Evolutionary conservation across 2,888 invertebrate genomes (phyloP).

Genomic region (Megamerina dolium): DNA sequence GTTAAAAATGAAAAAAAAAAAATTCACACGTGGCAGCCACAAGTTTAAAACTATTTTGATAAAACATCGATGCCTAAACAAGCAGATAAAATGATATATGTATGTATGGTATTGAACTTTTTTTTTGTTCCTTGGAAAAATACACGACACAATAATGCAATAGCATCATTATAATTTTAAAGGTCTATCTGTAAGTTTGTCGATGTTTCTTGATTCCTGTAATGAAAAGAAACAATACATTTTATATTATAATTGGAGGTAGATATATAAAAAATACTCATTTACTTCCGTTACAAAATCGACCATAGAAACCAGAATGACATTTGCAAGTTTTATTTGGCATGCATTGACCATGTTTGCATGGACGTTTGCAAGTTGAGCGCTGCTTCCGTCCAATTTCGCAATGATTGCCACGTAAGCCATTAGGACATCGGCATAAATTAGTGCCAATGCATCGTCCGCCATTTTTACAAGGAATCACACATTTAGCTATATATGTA

Average conservation of each 20-base stretch:
- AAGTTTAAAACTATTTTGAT: too few relatives aligned
- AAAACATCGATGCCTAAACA: too few relatives aligned
- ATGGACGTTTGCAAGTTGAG: conserved; percentile 67
- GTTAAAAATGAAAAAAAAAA: too few relatives aligned
- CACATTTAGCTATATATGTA: conserved; percentile 65
- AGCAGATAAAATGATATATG: too few relatives aligned
- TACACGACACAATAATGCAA: too few relatives aligned
- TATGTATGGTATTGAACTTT: too few relatives aligned
- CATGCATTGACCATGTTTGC: conserved; percentile 72
- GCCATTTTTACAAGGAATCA: conserved; percentile 85
- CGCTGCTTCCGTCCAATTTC: conserved; percentile 75
- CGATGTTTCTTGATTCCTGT: conserved; percentile 31
- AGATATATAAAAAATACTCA: conserved; percentile 1
- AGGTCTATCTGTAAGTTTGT: conserved; percentile 22
- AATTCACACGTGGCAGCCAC: too few relatives aligned
- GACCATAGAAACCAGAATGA: conserved; percentile 76
- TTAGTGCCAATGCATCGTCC: conserved; percentile 85
- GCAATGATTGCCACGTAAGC: conserved; percentile 83
- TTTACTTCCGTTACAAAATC: conserved; percentile 72
- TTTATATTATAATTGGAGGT: neutral
- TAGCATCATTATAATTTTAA: too few relatives aligned
- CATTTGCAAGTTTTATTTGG: conserved; percentile 68
- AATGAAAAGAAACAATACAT: conserved; percentile 6
- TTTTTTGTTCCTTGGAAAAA: too few relatives aligned
- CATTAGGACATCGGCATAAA: conserved; percentile 79